phyloP scores from a whole-genome alignment of 1,140 invertebrate genomes.

The Neuroterus valhalla region DNA sequence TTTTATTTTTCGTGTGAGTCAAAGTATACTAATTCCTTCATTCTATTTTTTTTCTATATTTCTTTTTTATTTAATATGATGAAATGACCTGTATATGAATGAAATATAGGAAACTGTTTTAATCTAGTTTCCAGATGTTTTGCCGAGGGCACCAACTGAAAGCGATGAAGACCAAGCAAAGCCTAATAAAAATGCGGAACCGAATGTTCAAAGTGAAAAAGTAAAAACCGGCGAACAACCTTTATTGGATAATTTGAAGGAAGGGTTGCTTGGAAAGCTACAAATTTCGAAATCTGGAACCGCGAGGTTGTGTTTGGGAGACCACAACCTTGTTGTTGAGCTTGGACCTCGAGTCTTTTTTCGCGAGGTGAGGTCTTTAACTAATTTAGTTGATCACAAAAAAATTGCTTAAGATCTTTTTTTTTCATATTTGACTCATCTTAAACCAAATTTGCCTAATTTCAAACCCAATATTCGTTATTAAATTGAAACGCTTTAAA shows the following conservation, averaged over 20 bases:
- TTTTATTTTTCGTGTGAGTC: not conserved
- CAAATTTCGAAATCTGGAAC: constrained; percentile 70
- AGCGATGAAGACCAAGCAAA: constrained; percentile 48
- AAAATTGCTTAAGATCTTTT: not conserved
- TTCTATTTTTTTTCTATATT: not conserved
- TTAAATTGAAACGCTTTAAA: too few relatives aligned
- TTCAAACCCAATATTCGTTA: too few relatives aligned
- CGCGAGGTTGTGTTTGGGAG: constrained; percentile 63
- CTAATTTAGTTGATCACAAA: constrained; percentile 12
- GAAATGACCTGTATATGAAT: constrained; percentile 13
- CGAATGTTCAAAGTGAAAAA: constrained; percentile 37
- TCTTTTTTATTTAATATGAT: constrained; percentile 30
- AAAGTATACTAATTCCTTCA: not conserved
- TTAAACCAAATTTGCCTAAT: too few relatives aligned
- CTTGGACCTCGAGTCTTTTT: constrained; percentile 61
- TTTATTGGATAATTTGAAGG: constrained; percentile 63
- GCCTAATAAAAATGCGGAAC: constrained; percentile 39
- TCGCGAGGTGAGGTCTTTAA: constrained; percentile 60
- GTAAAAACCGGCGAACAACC: constrained; percentile 34
- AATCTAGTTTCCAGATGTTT: constrained; percentile 68
- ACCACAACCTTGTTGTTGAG: constrained; percentile 66
- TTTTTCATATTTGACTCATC: too few relatives aligned
- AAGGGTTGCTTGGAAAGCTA: constrained; percentile 68
- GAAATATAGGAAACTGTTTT: constrained; percentile 30
- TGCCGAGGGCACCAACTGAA: constrained; percentile 59